Evolutionary conservation across 2,113 vertebrate species (phyloP).

Genomic region (Octodon degus): DNA sequence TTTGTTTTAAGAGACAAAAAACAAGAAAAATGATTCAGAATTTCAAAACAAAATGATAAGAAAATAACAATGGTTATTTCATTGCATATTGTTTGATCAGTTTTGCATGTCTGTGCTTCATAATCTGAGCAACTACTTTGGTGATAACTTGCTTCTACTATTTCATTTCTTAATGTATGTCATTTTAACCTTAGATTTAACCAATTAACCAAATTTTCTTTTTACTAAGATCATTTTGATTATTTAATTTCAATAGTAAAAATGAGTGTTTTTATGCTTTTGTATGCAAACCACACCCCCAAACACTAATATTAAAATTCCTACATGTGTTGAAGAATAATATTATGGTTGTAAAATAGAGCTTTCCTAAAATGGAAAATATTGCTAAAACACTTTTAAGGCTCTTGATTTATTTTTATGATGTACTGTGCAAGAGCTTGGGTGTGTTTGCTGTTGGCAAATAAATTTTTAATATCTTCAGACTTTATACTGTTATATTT

Average conservation of each 20-base stretch:
- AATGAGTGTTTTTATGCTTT: neutral
- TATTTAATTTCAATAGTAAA: slow-evolving; percentile 1
- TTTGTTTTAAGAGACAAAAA: too few species aligned
- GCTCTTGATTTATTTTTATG: neutral
- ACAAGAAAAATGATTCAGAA: too few species aligned
- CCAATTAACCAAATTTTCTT: neutral
- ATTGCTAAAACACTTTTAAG: neutral
- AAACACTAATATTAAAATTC: neutral
- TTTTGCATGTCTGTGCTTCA: too few species aligned
- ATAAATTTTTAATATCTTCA: slow-evolving; percentile 5
- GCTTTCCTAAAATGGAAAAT: neutral
- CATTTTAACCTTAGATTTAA: neutral
- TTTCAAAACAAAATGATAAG: too few species aligned
- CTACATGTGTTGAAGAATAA: neutral
- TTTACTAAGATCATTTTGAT: neutral
- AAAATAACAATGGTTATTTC: too few species aligned
- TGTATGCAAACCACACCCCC: neutral
- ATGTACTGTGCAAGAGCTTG: neutral
- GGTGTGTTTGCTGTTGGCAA: neutral
- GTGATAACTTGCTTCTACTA: neutral
- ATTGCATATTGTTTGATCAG: too few species aligned
- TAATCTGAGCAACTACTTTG: too few species aligned
- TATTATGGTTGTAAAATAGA: neutral
- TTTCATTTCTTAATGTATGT: neutral
- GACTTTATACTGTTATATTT: neutral